Evolutionary conservation across 2,888 invertebrate genomes (phyloP).

Genomic region (Pocota personata): DNA sequence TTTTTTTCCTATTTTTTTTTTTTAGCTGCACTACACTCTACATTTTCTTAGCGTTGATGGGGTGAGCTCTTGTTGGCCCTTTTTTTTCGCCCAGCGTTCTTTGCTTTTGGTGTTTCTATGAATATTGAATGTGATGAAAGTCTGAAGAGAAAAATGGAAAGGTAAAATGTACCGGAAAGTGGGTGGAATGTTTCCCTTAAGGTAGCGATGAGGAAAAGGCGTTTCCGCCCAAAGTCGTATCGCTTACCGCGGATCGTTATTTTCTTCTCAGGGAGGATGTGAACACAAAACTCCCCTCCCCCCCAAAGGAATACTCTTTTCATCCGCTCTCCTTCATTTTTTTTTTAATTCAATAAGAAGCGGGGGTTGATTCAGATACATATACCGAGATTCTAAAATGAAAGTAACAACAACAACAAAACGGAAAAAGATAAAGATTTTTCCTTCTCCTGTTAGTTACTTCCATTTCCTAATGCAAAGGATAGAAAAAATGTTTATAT

Average conservation of each 20-base stretch:
- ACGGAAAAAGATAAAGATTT: conserved; percentile 29
- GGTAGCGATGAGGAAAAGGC: conserved; percentile 48
- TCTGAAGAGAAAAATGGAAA: conserved; percentile 8
- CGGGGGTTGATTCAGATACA: conserved; percentile 4
- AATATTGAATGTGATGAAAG: conserved; percentile 53
- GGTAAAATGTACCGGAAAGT: conserved; percentile 23
- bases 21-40: neutral
- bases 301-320: conserved; percentile 20
- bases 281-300: conserved; percentile 27
- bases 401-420: conserved; percentile 6
- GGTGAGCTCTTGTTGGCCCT: neutral
- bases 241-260: conserved; percentile 67
- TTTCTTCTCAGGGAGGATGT: conserved; percentile 41
- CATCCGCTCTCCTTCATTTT: conserved; percentile 11
- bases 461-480: conserved; percentile 45
- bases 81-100: neutral
- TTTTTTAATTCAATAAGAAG: conserved; percentile 39
- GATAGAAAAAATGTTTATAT: neutral
- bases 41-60: conserved; percentile 7
- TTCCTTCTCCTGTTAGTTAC: conserved; percentile 47
- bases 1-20: neutral
- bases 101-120: conserved; percentile 40
- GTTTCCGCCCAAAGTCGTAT: conserved; percentile 57
- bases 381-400: conserved; percentile 24
- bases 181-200: conserved; percentile 19